phyloP scores from a whole-genome alignment of 2,888 invertebrate genomes.

The Cosmorhoe ocellata region DNA sequence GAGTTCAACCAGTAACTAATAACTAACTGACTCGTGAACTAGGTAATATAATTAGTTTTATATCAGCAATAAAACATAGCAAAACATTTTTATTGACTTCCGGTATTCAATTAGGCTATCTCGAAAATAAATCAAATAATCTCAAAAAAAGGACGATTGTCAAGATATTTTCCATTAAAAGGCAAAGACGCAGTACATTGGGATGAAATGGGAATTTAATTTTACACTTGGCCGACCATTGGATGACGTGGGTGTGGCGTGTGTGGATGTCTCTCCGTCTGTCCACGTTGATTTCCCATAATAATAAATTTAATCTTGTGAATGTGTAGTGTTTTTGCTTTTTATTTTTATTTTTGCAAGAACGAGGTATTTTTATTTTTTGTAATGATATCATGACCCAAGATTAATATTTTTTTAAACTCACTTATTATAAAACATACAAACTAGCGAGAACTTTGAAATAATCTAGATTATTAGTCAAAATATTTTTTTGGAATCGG shows the following conservation, averaged over 20 bases:
- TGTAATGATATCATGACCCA: too few relatives aligned
- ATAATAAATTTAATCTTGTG: constrained; percentile 23
- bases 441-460: too few relatives aligned
- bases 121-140: constrained; percentile 25
- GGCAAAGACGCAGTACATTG: constrained; percentile 25
- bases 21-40: too few relatives aligned
- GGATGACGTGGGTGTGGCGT: constrained; percentile 48
- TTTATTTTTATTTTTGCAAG: too few relatives aligned
- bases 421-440: too few relatives aligned
- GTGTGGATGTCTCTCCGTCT: constrained; percentile 22
- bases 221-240: constrained; percentile 57
- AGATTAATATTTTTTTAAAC: too few relatives aligned
- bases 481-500: too few relatives aligned
- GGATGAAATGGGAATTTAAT: constrained; percentile 59
- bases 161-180: constrained; percentile 38
- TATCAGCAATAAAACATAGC: not conserved
- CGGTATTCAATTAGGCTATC: constrained; percentile 12
- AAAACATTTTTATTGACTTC: constrained; percentile 4
- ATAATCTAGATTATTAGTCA: too few relatives aligned
- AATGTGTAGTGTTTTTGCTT: too few relatives aligned
- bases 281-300: constrained; percentile 31
- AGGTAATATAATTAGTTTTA: not conserved
- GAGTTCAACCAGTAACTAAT: too few relatives aligned
- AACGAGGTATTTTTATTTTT: too few relatives aligned
- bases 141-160: constrained; percentile 30